Conservation (phyloP, 2,113 vertebrate species). For the Piaya cayana region DNA sequence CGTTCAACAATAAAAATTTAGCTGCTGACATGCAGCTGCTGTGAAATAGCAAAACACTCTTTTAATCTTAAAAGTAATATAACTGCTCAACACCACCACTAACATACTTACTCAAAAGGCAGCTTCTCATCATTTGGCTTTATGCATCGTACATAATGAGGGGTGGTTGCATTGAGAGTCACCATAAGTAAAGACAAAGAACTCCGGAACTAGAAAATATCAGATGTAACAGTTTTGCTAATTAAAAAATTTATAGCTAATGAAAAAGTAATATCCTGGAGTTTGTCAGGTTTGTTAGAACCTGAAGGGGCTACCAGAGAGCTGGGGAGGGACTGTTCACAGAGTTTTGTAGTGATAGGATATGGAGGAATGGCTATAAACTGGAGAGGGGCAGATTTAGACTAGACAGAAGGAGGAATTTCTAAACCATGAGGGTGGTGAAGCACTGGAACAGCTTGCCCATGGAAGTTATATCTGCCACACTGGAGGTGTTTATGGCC, state of each 20-base stretch:
- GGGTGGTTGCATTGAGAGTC: constrained; percentile 93
- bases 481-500: no score
- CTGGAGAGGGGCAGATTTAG: no score
- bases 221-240: background rate
- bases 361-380: no score
- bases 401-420: no score
- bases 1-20: background rate
- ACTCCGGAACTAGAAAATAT: constrained; percentile 84
- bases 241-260: background rate
- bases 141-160: constrained; percentile 96
- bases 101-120: constrained; percentile 90
- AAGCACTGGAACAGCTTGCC: no score
- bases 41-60: background rate
- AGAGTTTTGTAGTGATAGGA: no score
- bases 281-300: background rate
- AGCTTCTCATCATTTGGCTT: constrained; percentile 95
- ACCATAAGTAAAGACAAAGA: constrained; percentile 93
- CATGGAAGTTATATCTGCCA: no score
- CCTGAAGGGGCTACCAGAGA: no score
- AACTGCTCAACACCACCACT: background rate
- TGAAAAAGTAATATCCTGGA: background rate
- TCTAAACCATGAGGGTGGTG: no score
- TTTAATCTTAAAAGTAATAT: background rate
- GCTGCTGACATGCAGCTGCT: background rate
- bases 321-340: no score